Conservation (phyloP, 1,140 invertebrate species). For the Lucilia cuprina region DNA sequence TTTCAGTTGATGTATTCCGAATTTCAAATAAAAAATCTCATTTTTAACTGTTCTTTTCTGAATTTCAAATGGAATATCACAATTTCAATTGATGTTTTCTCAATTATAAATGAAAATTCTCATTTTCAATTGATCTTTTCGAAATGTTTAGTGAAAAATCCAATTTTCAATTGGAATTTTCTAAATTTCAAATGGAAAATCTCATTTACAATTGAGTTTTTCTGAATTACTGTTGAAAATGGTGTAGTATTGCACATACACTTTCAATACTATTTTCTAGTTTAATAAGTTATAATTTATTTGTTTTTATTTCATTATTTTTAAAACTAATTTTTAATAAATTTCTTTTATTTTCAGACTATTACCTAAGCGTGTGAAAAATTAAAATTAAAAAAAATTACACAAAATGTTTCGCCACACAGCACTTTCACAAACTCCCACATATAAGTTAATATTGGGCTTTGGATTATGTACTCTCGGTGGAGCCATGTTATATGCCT, state of each 20-base stretch:
- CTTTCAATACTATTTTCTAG: background rate
- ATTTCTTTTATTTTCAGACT: slow-evolving; percentile 15
- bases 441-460: slow-evolving; percentile 57
- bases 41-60: too few species aligned
- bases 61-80: too few species aligned
- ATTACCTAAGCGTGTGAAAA: background rate
- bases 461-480: slow-evolving; percentile 59
- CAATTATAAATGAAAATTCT: too few species aligned
- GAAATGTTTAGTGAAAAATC: too few species aligned
- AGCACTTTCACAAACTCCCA: slow-evolving; percentile 49
- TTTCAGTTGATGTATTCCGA: too few species aligned
- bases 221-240: too few species aligned
- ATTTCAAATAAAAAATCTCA: too few species aligned
- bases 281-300: background rate
- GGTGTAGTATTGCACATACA: background rate
- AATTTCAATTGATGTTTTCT: too few species aligned
- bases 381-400: slow-evolving; percentile 12
- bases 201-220: too few species aligned
- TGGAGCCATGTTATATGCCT: slow-evolving; percentile 59
- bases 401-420: slow-evolving; percentile 55
- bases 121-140: too few species aligned
- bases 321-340: background rate
- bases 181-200: too few species aligned
- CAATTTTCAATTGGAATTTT: too few species aligned
- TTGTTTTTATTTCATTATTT: background rate